phyloP scores from a whole-genome alignment of 2,113 vertebrate species.

The Spea bombifrons region DNA sequence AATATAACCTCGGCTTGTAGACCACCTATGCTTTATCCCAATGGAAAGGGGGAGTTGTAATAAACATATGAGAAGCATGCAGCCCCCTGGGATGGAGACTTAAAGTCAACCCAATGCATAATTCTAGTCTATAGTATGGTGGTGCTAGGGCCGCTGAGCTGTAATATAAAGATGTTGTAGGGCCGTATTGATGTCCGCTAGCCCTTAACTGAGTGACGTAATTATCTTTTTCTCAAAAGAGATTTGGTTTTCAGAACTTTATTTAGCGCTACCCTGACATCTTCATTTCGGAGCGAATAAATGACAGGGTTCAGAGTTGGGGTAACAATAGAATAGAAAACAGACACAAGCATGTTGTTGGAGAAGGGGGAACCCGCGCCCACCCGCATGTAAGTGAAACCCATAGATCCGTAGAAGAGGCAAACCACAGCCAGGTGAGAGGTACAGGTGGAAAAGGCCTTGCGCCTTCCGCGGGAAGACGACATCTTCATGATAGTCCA shows the following conservation, averaged over 20 bases:
- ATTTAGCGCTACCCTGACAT: conserved; percentile 12
- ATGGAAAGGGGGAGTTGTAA: no score
- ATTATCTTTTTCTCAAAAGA: not conserved
- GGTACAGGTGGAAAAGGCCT: conserved; percentile 40
- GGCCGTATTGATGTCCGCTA: no score
- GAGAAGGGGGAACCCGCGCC: conserved; percentile 38
- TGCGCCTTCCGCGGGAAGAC: conserved; percentile 32
- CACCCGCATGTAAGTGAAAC: conserved; percentile 47
- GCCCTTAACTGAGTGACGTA: no score
- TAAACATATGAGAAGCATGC: no score
- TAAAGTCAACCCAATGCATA: no score
- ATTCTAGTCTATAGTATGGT: no score
- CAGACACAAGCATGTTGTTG: conserved; percentile 40
- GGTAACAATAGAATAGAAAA: conserved; percentile 51
- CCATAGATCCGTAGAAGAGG: conserved; percentile 43
- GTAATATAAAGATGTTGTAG: no score
- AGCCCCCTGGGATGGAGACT: no score
- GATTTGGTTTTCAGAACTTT: not conserved
- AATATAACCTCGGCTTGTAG: no score
- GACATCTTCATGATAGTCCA: conserved; percentile 26
- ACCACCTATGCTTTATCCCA: no score
- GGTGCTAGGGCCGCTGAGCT: no score
- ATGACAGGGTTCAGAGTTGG: conserved; percentile 51
- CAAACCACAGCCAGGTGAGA: conserved; percentile 42
- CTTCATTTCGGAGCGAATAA: conserved; percentile 42